Evolutionary conservation across 1,140 invertebrate genomes (phyloP).

Genomic region (Drosophila repleta): DNA sequence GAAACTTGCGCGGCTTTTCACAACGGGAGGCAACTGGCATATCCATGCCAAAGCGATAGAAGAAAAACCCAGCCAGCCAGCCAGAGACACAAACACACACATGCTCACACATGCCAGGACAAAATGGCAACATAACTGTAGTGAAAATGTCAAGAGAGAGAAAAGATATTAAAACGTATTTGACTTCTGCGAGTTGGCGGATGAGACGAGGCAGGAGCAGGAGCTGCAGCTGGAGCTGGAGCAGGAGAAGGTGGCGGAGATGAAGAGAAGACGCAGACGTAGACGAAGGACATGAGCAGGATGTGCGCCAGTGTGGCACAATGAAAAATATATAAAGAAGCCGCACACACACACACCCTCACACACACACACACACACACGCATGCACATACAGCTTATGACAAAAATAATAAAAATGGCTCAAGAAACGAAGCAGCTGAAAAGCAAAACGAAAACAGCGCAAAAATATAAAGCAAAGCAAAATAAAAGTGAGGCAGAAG

Average conservation of each 20-base stretch:
- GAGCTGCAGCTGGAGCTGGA: background rate
- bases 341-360: constrained; percentile 56
- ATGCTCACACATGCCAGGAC: constrained; percentile 37
- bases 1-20: constrained; percentile 57
- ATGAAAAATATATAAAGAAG: constrained; percentile 82
- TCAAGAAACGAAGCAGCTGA: constrained; percentile 74
- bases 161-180: constrained; percentile 83
- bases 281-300: constrained; percentile 52
- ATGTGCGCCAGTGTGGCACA: constrained; percentile 76
- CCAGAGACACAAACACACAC: constrained; percentile 12
- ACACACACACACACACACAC: constrained; percentile 17
- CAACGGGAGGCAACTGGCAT: constrained; percentile 24
- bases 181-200: constrained; percentile 78
- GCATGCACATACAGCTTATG: constrained; percentile 57
- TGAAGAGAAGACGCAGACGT: background rate
- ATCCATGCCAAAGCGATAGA: constrained; percentile 54
- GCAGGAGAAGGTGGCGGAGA: background rate
- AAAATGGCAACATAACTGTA: constrained; percentile 82
- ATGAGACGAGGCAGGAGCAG: constrained; percentile 22
- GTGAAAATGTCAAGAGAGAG: constrained; percentile 82
- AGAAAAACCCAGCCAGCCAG: constrained; percentile 50
- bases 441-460: constrained; percentile 58
- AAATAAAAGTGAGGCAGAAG: constrained; percentile 37
- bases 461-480: constrained; percentile 54
- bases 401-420: constrained; percentile 82